Conservation (phyloP, 1,140 invertebrate species). For the Penaeus chinensis region DNA sequence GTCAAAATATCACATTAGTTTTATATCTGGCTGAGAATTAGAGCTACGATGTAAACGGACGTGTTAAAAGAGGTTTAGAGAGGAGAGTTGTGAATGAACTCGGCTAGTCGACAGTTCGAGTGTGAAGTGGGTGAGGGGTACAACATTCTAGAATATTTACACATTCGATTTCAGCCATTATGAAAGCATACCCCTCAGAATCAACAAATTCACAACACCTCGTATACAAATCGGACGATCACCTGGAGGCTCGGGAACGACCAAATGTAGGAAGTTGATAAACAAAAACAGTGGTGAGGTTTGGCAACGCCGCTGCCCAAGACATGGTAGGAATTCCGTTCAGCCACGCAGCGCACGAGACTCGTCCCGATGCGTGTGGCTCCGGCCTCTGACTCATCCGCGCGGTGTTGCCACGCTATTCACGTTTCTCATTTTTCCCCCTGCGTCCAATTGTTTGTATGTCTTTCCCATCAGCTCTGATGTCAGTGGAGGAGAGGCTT, state of each 20-base stretch:
- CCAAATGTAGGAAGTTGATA: conserved; percentile 3
- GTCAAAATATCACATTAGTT: too few species aligned
- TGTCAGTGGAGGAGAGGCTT: neutral
- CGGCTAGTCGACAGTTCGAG: neutral
- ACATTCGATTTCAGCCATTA: too few species aligned
- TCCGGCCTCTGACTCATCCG: conserved; percentile 39
- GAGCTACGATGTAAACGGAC: too few species aligned
- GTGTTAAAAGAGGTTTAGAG: conserved; percentile 2
- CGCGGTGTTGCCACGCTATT: conserved; percentile 5
- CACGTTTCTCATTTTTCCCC: neutral
- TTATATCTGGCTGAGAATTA: too few species aligned
- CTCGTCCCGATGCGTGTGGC: conserved; percentile 34
- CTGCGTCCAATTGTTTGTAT: neutral
- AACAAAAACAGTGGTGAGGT: conserved; percentile 26
- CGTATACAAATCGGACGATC: neutral
- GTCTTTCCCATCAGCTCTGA: conserved; percentile 15
- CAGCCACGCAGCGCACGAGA: conserved; percentile 33
- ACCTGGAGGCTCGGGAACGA: neutral
- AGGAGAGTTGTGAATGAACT: conserved; percentile 23
- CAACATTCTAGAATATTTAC: too few species aligned
- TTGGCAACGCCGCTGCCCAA: conserved; percentile 40
- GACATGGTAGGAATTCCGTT: conserved; percentile 55
- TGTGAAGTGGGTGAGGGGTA: neutral
- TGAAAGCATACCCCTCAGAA: too few species aligned
- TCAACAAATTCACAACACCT: neutral